A percentile compares a stretch with the other conserved stretches of the same genome.
These are phyloP conservation scores for Sympetrum striolatum DNA, from an alignment of 2,888 invertebrate genomes.

Conservation along the genomic window DNA sequence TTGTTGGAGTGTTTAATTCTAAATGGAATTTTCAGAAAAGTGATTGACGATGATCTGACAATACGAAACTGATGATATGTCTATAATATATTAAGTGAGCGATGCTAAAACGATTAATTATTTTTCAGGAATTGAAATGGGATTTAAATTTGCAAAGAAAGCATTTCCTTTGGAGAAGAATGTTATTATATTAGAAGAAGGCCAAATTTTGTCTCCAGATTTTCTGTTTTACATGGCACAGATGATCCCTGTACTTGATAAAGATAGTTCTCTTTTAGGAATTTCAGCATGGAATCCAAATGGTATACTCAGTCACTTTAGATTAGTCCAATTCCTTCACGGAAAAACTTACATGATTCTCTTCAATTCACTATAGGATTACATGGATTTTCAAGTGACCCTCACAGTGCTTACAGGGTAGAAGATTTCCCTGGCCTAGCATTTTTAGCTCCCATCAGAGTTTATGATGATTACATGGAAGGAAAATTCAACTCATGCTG, in stretches of 20 bases:
- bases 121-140: constrained; percentile 43
- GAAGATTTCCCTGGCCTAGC: constrained; percentile 52
- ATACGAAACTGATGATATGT: neutral
- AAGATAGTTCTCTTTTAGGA: constrained; percentile 57
- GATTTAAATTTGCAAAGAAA: constrained; percentile 47
- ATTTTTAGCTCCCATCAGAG: constrained; percentile 50
- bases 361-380: constrained; percentile 48
- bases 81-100: neutral
- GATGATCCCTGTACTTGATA: constrained; percentile 56
- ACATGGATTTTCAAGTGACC: constrained; percentile 50
- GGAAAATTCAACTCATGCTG: constrained; percentile 46
- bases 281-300: constrained; percentile 60
- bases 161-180: constrained; percentile 55
- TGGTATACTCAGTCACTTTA: constrained; percentile 46
- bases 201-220: constrained; percentile 61
- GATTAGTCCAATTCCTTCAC: neutral
- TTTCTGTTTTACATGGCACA: constrained; percentile 61
- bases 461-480: constrained; percentile 49
- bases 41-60: neutral
- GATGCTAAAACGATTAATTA: neutral
- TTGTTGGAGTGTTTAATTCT: too few relatives aligned
- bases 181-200: constrained; percentile 61
- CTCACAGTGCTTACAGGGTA: constrained; percentile 50
- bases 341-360: neutral
- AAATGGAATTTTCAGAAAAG: too few relatives aligned